Evolutionary conservation across 2,113 vertebrate genomes (phyloP), one percentile per base, ranked within the genome.

Genomic region (Spea multiplicata): DNA sequence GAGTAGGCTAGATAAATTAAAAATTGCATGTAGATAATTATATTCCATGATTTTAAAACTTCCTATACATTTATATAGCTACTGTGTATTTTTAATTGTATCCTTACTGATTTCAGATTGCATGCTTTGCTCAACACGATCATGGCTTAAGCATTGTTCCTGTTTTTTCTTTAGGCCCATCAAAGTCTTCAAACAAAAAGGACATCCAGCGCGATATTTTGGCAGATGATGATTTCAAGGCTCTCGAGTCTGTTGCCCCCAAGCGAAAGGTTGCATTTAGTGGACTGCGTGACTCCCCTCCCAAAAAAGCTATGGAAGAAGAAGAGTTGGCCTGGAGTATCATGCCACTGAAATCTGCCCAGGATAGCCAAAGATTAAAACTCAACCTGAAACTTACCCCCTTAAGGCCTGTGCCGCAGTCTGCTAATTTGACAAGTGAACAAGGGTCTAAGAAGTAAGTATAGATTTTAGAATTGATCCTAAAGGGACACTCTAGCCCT

Each of bases 161-260:
- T 0, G 6, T 49, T 78, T 16, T 5, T 17, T 75, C 81, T 73
- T 55, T 81, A 98, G 96, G 89, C 87, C 88, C 90, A 5, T 82
- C 79, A 4, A 88, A 86, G 76, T 84, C 81, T 47, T 61, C 81
- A 17, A 75, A 50, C 71, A 2, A 5, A 61, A 82, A 9, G 1
- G 8, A 84, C 16, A 76, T 49, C 12, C 72, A 53, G 2, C 83
- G 81, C 3, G 88, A 93, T 64, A 66, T 89, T 80, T 73, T 92
- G 61, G 66, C 92, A 61, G 86, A 91, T 8, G 88, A 89, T 0
- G 88, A 90, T 16, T 44, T 81, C 8, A 64, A 82, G 57, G 71
- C 75, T 0, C 73, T 82, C 30, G 16, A 85, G 49, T 74, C 70
- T 66, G 74, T 71, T 13, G 7, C 79, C 62, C 73, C 73, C 0